Evolutionary conservation across 2,888 invertebrate genomes (phyloP), one percentile per base, ranked within the genome.

Genomic region (Acanthococcus lagerstroemiae): DNA sequence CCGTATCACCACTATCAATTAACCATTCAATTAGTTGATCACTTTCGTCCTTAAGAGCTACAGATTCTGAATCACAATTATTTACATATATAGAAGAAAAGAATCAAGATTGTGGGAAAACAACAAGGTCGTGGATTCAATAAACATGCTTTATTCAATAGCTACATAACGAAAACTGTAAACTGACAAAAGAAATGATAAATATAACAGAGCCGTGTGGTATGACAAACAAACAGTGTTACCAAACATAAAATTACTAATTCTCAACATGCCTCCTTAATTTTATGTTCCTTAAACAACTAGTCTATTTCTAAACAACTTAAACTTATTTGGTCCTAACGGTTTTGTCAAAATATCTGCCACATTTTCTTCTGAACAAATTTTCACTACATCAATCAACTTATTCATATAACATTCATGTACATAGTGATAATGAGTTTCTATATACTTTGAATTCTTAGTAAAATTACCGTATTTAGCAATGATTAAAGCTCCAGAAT

Each of bases 1-100:
- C 67, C 1, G 68, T 67, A 58, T 67, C 66, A 9, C 69, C 69
- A 30, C 68, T 69, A 26, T 68, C 68, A 50, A 69, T 44, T 3
- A 70, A 25, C 69, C 68, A 69, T 55, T 55, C 24, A 55, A 55
- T 19, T 9, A 37, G 15, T 37, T 37, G 6, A 9, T 37, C 37
- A 37, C 7, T 37, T 15, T 37, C 37, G 15, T 15, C 15, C 37
- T 37, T 37, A 15, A 37, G 37, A 37, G 37, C 37, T 15, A 37
- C 15, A 37, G 37, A 37, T 37, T 37, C 37, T 15, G 15, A 37
- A 37, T 37, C 37, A 15, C 37, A 37, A 9, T 37, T 37, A 37
- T 37, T 15, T n/a, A n/a, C 7, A 37, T 37, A 9, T 6, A 9
- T 37, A 37, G 7, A 37, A 9, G 37, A 37, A 37, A 37, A 37